A percentile compares a stretch with the other conserved stretches of the same genome.
phyloP scores from a whole-genome alignment of 2,797 vertebrate species.

The Intellagama lesueurii region DNA sequence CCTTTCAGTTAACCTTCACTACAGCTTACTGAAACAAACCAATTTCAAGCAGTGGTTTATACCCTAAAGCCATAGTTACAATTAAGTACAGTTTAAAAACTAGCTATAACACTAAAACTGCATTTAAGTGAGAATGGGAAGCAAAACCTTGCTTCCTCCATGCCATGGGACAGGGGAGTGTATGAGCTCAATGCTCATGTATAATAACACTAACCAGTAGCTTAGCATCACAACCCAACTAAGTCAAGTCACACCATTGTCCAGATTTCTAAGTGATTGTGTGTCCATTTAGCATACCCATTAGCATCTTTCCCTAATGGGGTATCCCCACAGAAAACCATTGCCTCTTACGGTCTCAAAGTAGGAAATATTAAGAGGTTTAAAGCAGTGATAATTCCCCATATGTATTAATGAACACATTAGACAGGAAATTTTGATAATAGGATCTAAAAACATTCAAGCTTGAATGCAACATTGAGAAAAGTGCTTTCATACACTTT shows the following conservation, averaged over 20 bases:
- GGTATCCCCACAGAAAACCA: neutral
- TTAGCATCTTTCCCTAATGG: neutral
- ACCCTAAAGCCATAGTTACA: neutral
- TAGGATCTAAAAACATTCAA: slow-evolving; percentile 51
- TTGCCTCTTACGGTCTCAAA: neutral
- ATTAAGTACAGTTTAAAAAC: neutral
- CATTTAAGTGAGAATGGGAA: slow-evolving; percentile 9
- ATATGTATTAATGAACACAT: neutral
- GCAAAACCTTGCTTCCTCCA: neutral
- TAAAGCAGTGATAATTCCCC: neutral
- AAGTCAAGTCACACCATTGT: neutral
- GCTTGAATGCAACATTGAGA: slow-evolving; percentile 55
- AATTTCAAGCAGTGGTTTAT: neutral
- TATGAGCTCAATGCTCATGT: neutral
- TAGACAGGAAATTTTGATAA: neutral
- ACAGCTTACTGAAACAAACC: neutral
- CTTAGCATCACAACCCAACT: neutral
- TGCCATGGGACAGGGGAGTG: neutral
- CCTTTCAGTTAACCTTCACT: neutral
- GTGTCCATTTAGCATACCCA: neutral
- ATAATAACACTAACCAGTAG: slow-evolving; percentile 7
- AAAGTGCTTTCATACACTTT: slow-evolving; percentile 67
- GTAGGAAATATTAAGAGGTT: neutral
- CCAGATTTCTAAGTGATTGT: neutral
- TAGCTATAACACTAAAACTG: neutral